Percentiles rank a stretch among this genome's conserved stretches.
Evolutionary conservation across 1,140 invertebrate genomes (phyloP).

Genomic region (Teleogryllus occipitalis): DNA sequence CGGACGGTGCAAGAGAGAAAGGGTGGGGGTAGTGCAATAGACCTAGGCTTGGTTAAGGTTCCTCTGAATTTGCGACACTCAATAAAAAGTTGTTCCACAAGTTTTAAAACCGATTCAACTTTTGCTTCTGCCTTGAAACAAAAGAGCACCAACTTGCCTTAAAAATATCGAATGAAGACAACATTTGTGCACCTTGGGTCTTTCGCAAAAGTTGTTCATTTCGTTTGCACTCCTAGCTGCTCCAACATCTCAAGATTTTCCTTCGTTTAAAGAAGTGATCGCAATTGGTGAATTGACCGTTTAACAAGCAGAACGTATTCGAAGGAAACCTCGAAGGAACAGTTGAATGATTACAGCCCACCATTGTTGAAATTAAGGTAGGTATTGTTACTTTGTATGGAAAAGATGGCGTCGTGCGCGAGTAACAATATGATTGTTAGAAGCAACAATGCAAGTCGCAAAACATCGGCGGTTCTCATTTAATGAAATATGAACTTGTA

Average conservation of each 20-base stretch:
- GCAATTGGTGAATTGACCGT: no score
- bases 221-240: not conserved
- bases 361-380: no score
- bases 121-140: constrained; percentile 10
- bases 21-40: constrained; percentile 13
- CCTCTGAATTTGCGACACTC: constrained; percentile 22
- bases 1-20: not conserved
- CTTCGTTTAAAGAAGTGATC: not conserved
- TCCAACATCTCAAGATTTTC: not conserved
- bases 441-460: no score
- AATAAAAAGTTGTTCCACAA: constrained; percentile 18
- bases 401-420: no score
- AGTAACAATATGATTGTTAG: no score
- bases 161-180: constrained; percentile 19
- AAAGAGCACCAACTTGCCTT: constrained; percentile 19
- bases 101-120: constrained; percentile 19
- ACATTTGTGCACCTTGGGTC: not conserved
- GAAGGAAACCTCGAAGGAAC: no score
- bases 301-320: no score
- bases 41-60: constrained; percentile 17
- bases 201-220: constrained; percentile 8
- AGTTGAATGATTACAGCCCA: no score
- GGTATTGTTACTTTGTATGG: no score
- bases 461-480: no score
- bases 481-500: no score